Conservation (phyloP, 2,888 invertebrate genomes). For the Apamea epomidion region DNA sequence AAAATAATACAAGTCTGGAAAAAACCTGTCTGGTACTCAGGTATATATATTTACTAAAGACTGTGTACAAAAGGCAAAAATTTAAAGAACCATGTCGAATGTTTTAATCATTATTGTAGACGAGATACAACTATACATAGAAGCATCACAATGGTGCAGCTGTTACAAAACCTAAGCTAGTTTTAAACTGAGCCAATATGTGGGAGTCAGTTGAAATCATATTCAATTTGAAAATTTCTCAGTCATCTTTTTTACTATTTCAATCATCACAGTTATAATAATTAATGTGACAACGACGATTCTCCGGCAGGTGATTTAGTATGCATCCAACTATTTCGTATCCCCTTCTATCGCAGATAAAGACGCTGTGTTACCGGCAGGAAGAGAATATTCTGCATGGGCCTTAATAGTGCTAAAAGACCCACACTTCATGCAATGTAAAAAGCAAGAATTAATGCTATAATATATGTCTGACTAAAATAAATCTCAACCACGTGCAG, state of each 20-base stretch:
- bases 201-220: conserved; percentile 18
- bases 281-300: conserved; percentile 4
- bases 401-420: neutral
- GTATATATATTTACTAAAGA: neutral
- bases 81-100: neutral
- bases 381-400: neutral
- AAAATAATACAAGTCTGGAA: conserved; percentile 40
- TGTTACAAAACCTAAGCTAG: conserved; percentile 27
- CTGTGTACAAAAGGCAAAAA: conserved; percentile 23
- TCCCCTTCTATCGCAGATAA: neutral
- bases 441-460: neutral
- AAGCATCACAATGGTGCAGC: neutral
- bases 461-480: conserved; percentile 17
- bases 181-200: conserved; percentile 38
- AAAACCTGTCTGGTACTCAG: conserved; percentile 34
- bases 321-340: neutral
- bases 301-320: neutral
- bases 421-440: neutral
- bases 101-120: conserved; percentile 26
- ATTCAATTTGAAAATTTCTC: conserved; percentile 3
- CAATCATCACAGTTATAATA: neutral
- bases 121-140: neutral
- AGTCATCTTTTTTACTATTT: conserved; percentile 12
- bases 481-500: conserved; percentile 6
- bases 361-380: neutral